These are phyloP conservation scores for Perccottus glenii DNA, from an alignment of 2,113 vertebrate genomes.

Conservation along the genomic window DNA sequence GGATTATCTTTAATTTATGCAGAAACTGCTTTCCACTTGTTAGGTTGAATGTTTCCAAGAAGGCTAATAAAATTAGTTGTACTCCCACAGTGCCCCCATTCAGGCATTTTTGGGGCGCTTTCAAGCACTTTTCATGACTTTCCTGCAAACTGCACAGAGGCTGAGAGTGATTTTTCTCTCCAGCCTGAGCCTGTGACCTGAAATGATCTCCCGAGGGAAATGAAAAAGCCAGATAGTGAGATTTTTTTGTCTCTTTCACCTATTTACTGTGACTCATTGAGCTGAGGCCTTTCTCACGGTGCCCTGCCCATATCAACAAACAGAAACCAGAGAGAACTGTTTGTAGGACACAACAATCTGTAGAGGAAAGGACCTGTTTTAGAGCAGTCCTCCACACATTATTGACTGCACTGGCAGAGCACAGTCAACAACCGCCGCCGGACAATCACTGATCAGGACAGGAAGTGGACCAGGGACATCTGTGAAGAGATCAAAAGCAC, in stretches of 20 bases:
- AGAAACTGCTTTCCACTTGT: slow-evolving; percentile 77
- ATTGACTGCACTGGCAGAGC: slow-evolving; percentile 3
- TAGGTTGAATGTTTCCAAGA: slow-evolving; percentile 70
- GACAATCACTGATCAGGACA: slow-evolving; percentile 3
- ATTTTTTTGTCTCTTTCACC: not conserved
- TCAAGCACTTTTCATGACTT: slow-evolving; percentile 30
- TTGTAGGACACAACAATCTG: not conserved
- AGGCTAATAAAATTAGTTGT: slow-evolving; percentile 67
- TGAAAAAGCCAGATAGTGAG: slow-evolving; percentile 2
- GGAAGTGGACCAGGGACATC: slow-evolving; percentile 3
- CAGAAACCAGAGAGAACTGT: not conserved
- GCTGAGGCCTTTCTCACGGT: slow-evolving; percentile 7
- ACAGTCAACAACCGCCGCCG: not conserved
- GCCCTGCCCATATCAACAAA: slow-evolving; percentile 4
- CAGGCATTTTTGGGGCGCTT: slow-evolving; percentile 22
- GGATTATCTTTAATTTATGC: slow-evolving; percentile 84
- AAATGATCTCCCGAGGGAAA: slow-evolving; percentile 10
- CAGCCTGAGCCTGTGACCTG: slow-evolving; percentile 27
- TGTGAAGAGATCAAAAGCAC: not conserved
- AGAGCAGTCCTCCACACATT: not conserved
- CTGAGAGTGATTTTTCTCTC: slow-evolving; percentile 14
- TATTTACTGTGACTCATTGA: slow-evolving; percentile 3
- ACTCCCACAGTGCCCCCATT: slow-evolving; percentile 53
- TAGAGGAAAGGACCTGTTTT: not conserved
- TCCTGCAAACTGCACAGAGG: slow-evolving; percentile 29